Conservation (phyloP, 37 sponge, comb jelly and placozoan species). For the Amphimedon queenslandica region DNA sequence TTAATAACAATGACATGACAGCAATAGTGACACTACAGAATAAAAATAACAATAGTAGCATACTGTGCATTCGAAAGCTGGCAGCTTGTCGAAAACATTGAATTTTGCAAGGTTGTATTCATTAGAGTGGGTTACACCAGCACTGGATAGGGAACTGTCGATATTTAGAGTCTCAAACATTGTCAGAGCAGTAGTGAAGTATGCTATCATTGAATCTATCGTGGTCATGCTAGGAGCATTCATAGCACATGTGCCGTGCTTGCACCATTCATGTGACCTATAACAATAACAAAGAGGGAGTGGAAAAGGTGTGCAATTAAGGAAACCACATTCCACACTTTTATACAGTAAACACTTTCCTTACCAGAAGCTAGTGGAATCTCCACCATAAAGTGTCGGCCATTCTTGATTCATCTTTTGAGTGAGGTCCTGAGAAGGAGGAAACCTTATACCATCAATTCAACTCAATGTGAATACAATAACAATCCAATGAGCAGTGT, state of each 20-base stretch:
- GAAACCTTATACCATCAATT: too few relatives aligned
- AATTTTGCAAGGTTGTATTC: too few relatives aligned
- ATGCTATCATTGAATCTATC: background rate
- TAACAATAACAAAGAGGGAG: background rate
- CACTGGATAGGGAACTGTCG: background rate
- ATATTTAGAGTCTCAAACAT: background rate
- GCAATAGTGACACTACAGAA: too few relatives aligned
- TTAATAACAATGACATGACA: background rate
- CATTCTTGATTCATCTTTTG: background rate
- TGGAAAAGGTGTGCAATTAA: background rate
- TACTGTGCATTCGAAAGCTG: background rate
- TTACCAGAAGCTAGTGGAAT: background rate
- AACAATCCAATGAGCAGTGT: too few relatives aligned
- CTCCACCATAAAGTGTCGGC: background rate
- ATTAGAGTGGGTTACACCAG: background rate
- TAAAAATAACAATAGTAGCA: background rate
- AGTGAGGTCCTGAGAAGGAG: background rate
- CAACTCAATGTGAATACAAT: too few relatives aligned
- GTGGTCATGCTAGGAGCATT: background rate
- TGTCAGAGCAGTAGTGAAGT: background rate
- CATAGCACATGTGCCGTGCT: slow-evolving; percentile 8
- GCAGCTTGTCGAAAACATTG: background rate
- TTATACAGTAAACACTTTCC: background rate
- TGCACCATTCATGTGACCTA: slow-evolving; percentile 7
- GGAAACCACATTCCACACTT: background rate